Percentiles rank a stretch among this genome's conserved stretches.
Evolutionary conservation across 2,113 vertebrate genomes (phyloP).

Genomic region (Silurus meridionalis): DNA sequence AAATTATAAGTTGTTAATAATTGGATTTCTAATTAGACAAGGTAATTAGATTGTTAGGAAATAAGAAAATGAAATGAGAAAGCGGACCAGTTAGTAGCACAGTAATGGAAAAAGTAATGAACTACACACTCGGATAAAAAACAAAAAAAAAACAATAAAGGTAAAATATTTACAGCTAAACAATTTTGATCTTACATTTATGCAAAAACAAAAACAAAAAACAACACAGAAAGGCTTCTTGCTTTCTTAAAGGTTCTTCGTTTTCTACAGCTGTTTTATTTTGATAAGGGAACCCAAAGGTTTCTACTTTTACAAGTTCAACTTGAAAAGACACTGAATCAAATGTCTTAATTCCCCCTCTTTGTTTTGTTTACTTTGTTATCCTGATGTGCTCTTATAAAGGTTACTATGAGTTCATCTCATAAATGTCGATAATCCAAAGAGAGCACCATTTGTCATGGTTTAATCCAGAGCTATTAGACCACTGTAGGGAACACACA

Average conservation of each 20-base stretch:
- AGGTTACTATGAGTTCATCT: constrained; percentile 33
- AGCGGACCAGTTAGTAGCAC: not conserved
- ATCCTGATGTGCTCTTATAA: constrained; percentile 34
- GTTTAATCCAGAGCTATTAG: constrained; percentile 63
- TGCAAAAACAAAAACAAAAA: too few relatives aligned
- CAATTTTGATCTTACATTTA: not conserved
- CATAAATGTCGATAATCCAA: constrained; percentile 59
- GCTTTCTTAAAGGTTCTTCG: not conserved
- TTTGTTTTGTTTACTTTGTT: constrained; percentile 12
- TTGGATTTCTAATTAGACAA: not conserved
- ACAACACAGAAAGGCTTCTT: not conserved
- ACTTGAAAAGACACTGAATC: not conserved
- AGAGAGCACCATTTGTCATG: constrained; percentile 58
- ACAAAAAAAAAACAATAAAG: not conserved
- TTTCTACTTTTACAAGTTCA: not conserved
- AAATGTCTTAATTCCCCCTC: not conserved
- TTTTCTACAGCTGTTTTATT: not conserved
- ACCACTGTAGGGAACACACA: constrained; percentile 38
- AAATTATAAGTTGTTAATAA: not conserved
- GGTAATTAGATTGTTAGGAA: not conserved
- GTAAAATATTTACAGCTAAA: not conserved
- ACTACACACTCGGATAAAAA: not conserved
- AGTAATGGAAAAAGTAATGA: not conserved
- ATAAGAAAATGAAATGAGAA: not conserved
- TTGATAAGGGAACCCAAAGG: not conserved